A percentile compares a stretch with the other conserved stretches of the same genome.
Evolutionary conservation across 2,113 vertebrate species (phyloP).

Genomic region (Chauna torquata): DNA sequence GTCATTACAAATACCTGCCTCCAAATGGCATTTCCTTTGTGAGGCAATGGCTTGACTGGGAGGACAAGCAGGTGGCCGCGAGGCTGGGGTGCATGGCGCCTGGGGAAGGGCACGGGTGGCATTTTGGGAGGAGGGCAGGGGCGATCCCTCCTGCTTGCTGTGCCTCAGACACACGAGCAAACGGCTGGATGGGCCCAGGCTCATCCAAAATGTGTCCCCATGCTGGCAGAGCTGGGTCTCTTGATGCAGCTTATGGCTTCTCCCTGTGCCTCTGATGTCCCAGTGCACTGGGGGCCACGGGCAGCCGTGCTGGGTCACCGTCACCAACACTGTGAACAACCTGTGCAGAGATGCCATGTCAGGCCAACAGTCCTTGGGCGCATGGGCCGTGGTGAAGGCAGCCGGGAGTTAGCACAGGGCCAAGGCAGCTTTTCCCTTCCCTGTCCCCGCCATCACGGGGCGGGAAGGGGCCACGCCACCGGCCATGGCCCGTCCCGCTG

Average conservation of each 20-base stretch:
- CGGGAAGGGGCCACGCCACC: background rate
- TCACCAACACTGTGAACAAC: background rate
- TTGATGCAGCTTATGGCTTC: background rate
- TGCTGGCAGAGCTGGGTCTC: background rate
- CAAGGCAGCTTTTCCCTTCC: background rate
- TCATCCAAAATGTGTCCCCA: background rate
- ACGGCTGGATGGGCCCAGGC: background rate
- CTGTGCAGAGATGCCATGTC: rapidly evolving
- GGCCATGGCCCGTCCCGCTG: background rate
- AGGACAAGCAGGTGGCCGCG: background rate
- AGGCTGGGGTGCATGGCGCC: background rate
- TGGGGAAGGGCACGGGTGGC: background rate
- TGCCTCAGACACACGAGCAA: background rate
- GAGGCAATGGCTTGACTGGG: background rate
- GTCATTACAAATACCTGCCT: slow-evolving; percentile 7
- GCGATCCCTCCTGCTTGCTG: background rate
- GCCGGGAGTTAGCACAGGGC: rapidly evolving
- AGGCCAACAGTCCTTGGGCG: background rate
- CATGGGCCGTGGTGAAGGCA: background rate
- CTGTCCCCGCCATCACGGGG: rapidly evolving
- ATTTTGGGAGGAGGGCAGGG: background rate
- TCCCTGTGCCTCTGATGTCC: background rate
- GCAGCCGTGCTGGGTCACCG: rapidly evolving
- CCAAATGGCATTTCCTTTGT: slow-evolving; percentile 10
- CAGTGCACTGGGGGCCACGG: background rate